Conservation (phyloP, 2,113 vertebrate species). For the Fregetta grallaria region DNA sequence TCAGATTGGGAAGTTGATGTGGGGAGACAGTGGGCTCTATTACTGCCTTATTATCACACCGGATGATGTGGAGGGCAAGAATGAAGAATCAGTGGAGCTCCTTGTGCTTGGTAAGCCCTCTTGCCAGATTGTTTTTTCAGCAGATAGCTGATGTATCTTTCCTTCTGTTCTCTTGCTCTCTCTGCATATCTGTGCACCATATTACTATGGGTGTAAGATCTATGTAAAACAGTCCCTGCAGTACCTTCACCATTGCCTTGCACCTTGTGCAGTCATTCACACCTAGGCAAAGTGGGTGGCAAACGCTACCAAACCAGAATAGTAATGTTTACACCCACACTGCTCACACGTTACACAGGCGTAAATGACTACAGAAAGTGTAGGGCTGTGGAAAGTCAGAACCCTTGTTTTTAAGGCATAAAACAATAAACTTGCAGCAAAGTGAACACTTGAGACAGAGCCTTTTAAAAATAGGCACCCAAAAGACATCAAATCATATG, state of each 20-base stretch:
- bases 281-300: slow-evolving; percentile 46
- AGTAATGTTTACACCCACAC: slow-evolving; percentile 49
- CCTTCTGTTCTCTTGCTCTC: neutral
- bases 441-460: neutral
- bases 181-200: neutral
- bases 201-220: slow-evolving; percentile 36
- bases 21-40: slow-evolving; percentile 98
- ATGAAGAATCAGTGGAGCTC: slow-evolving; percentile 89
- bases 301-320: slow-evolving; percentile 49
- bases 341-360: slow-evolving; percentile 20
- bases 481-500: neutral
- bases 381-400: neutral
- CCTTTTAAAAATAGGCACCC: neutral
- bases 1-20: slow-evolving; percentile 91
- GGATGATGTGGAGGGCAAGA: slow-evolving; percentile 91
- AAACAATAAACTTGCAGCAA: slow-evolving; percentile 22
- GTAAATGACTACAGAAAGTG: slow-evolving; percentile 9
- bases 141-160: neutral
- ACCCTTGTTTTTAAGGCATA: slow-evolving; percentile 9
- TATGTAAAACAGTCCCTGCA: neutral
- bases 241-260: slow-evolving; percentile 30
- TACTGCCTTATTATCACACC: slow-evolving; percentile 91
- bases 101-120: slow-evolving; percentile 88
- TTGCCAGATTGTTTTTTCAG: neutral
- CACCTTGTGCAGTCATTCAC: slow-evolving; percentile 48